A percentile compares a stretch with the other conserved stretches of the same genome.
Evolutionary conservation across 2,888 invertebrate species (phyloP).

Genomic region (Drosophila kambysellisi): DNA sequence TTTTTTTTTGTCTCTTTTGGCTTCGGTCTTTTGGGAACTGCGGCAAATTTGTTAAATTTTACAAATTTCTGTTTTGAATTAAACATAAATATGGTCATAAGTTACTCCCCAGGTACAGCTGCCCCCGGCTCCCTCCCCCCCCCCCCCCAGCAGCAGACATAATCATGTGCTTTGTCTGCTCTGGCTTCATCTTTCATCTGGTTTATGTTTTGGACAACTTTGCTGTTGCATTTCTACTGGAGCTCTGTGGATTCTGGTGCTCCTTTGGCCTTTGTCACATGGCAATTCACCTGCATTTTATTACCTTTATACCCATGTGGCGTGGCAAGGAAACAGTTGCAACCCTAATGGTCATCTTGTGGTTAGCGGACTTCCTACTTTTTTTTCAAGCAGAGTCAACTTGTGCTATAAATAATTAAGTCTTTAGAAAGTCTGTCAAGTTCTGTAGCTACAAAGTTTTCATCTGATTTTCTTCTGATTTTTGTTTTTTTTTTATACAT

Average conservation of each 20-base stretch:
- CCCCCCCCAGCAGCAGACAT: neutral
- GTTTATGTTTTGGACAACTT: constrained; percentile 17
- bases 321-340: constrained; percentile 2
- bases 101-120: constrained; percentile 32
- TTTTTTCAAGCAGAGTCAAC: neutral
- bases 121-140: neutral
- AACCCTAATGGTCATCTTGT: constrained; percentile 15
- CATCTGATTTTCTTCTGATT: no score
- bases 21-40: constrained; percentile 38
- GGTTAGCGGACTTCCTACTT: neutral
- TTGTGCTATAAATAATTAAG: neutral
- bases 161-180: constrained; percentile 7
- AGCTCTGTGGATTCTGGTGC: constrained; percentile 9
- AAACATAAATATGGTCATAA: constrained; percentile 66
- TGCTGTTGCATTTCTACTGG: constrained; percentile 16
- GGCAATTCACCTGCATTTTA: constrained; percentile 30
- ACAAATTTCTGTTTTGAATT: constrained; percentile 64
- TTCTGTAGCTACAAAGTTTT: neutral
- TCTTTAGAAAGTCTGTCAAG: neutral
- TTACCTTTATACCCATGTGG: constrained; percentile 14
- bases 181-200: constrained; percentile 20
- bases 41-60: constrained; percentile 57
- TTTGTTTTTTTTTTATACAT: neutral
- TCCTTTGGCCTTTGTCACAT: constrained; percentile 6
- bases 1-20: constrained; percentile 11